Evolutionary conservation across 2,797 vertebrate species (phyloP).

Genomic region (Anas bahamensis): DNA sequence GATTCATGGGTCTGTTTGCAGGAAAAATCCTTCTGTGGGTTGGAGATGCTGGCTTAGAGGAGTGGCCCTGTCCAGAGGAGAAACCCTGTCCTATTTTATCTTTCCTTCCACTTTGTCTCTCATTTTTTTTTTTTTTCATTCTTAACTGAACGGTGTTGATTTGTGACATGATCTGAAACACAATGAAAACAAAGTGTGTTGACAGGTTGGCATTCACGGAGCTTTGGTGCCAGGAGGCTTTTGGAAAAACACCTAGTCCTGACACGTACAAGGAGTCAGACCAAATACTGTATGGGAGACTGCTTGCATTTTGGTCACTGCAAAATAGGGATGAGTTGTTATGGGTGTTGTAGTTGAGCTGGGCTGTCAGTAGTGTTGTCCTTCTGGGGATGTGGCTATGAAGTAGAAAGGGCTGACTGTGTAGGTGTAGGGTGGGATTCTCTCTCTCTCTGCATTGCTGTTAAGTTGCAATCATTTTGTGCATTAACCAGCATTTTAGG

Average conservation of each 20-base stretch:
- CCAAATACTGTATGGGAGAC: not conserved
- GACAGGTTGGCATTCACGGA: not conserved
- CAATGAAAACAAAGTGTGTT: not conserved
- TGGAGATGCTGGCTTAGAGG: not conserved
- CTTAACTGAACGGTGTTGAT: not conserved
- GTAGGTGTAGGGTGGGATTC: not conserved
- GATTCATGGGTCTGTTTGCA: not conserved
- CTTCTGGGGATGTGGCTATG: not conserved
- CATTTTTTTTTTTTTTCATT: not conserved
- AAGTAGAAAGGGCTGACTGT: not conserved
- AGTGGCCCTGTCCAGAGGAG: not conserved
- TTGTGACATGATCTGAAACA: not conserved
- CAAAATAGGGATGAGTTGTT: not conserved
- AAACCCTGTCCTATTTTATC: not conserved
- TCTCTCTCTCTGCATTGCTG: not conserved
- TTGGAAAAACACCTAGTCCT: not conserved
- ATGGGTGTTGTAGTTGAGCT: not conserved
- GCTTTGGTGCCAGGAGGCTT: not conserved
- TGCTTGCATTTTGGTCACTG: not conserved
- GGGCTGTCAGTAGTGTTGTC: not conserved
- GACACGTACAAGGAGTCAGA: not conserved
- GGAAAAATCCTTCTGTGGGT: not conserved
- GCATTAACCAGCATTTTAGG: not conserved
- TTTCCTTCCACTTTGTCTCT: not conserved
- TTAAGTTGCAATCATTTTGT: not conserved